Conservation (phyloP, 2,113 vertebrate species). For the Synodontis membranacea region DNA sequence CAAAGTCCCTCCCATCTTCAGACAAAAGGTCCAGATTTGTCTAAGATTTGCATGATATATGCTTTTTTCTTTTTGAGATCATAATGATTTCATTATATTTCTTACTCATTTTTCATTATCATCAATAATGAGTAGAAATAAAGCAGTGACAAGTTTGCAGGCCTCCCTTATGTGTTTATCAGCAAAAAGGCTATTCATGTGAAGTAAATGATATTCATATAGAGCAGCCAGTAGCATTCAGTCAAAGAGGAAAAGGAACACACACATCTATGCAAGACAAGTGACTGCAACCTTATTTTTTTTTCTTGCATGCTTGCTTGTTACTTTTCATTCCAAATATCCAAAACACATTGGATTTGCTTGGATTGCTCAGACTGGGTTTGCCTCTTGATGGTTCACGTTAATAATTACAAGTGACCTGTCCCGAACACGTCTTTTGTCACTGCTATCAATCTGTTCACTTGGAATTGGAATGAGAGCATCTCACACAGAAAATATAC, state of each 20-base stretch:
- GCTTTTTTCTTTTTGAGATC: not conserved
- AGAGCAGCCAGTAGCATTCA: not conserved
- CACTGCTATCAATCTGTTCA: not conserved
- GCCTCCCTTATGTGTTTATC: not conserved
- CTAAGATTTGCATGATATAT: not conserved
- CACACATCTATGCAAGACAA: not conserved
- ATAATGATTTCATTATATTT: not conserved
- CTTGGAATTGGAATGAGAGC: not conserved
- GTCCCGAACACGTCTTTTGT: too few relatives aligned
- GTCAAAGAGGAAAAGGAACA: not conserved
- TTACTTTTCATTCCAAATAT: not conserved
- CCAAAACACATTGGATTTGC: not conserved
- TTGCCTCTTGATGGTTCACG: too few relatives aligned
- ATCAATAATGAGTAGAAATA: not conserved
- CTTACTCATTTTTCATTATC: not conserved
- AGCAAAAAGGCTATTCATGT: not conserved
- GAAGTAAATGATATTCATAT: not conserved
- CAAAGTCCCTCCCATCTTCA: slow-evolving; percentile 91
- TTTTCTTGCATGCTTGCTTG: too few relatives aligned
- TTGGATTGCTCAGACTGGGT: too few relatives aligned
- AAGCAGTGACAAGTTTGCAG: not conserved
- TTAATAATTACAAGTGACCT: too few relatives aligned
- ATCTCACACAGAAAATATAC: not conserved
- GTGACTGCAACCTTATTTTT: not conserved
- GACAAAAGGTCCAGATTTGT: slow-evolving; percentile 84